Percentiles rank a stretch among this genome's conserved stretches.
phyloP scores from a whole-genome alignment of 2,797 vertebrate species.

The Sciurus carolinensis region DNA sequence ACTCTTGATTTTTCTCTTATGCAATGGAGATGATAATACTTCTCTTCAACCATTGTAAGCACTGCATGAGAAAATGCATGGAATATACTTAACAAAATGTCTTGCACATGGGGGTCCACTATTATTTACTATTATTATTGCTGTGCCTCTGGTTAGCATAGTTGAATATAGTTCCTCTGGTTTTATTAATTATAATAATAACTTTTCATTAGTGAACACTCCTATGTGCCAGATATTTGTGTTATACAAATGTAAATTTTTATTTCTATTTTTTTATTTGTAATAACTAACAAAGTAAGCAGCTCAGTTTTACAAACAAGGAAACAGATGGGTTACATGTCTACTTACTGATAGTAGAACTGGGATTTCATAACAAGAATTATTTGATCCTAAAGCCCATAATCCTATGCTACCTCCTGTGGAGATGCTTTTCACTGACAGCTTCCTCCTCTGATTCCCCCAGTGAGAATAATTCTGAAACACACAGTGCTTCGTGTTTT shows the following conservation, averaged over 20 bases:
- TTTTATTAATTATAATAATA: neutral
- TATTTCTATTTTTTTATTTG: neutral
- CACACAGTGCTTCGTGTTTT: neutral
- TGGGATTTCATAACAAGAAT: neutral
- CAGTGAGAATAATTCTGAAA: neutral
- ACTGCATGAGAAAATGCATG: neutral
- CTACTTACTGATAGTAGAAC: neutral
- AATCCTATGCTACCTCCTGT: neutral
- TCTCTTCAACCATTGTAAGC: neutral
- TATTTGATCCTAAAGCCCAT: neutral
- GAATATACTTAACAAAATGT: neutral
- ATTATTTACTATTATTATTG: neutral
- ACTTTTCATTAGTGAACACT: neutral
- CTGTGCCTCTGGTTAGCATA: neutral
- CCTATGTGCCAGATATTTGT: neutral
- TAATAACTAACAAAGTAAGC: neutral
- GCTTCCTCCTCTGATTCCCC: neutral
- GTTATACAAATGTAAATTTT: neutral
- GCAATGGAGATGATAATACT: conserved; percentile 1
- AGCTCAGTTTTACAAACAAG: neutral
- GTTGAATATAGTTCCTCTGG: neutral
- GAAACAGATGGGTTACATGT: neutral
- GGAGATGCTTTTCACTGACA: neutral
- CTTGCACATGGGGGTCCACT: neutral
- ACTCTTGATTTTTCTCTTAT: neutral